Evolutionary conservation across 2,888 invertebrate species (phyloP).

Genomic region (Autographa gamma): DNA sequence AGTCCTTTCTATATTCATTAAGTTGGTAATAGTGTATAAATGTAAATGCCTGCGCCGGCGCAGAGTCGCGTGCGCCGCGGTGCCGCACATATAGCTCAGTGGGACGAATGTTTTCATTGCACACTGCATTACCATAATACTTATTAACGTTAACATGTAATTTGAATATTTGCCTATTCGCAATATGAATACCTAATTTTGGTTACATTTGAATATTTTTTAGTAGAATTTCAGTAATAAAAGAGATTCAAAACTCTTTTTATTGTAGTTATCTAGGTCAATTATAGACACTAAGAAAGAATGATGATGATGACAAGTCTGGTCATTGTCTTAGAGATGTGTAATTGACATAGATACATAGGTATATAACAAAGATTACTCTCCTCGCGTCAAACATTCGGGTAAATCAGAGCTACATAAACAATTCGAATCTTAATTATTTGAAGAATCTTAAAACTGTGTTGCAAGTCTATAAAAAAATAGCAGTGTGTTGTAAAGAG

Average conservation of each 20-base stretch:
- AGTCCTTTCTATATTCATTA: conserved; percentile 54
- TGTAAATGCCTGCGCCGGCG: conserved; percentile 43
- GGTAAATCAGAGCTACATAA: too few species aligned
- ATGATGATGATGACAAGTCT: neutral
- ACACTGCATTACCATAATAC: conserved; percentile 44
- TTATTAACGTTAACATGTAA: conserved; percentile 42
- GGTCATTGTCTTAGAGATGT: neutral
- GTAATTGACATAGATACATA: too few species aligned
- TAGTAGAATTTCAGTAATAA: neutral
- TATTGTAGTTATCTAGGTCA: neutral
- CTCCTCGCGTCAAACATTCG: too few species aligned
- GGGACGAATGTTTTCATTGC: conserved; percentile 62
- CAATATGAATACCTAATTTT: conserved; percentile 13
- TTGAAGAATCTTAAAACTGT: too few species aligned
- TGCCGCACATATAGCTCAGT: conserved; percentile 74
- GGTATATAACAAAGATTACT: too few species aligned
- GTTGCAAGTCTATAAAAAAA: too few species aligned
- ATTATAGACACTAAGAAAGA: neutral
- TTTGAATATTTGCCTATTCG: conserved; percentile 43
- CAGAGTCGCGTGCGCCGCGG: conserved; percentile 73
- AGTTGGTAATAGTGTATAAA: conserved; percentile 53
- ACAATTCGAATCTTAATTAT: too few species aligned
- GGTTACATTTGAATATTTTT: neutral
- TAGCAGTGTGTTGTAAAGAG: too few species aligned
- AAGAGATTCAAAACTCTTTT: neutral